Evolutionary conservation across 53 echinoderm and acorn worm species (phyloP).

Genomic region (Zoroaster sp.): DNA sequence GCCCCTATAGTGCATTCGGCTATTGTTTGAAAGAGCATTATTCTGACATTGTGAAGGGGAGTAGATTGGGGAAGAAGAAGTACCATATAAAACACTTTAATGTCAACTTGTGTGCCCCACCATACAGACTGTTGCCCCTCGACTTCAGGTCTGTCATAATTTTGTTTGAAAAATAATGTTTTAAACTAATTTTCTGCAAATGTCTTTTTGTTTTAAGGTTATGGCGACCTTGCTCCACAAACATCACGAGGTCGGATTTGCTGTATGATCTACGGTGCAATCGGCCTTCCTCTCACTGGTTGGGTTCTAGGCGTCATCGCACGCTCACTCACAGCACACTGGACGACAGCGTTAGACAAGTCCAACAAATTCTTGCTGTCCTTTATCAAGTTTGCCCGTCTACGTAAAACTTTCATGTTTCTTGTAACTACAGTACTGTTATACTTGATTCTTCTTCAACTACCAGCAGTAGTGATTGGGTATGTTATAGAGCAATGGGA

Average conservation of each 20-base stretch:
- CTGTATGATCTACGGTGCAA: constrained; percentile 50
- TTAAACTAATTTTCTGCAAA: neutral
- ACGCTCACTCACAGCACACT: constrained; percentile 38
- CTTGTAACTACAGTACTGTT: constrained; percentile 1
- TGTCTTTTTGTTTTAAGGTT: constrained; percentile 25
- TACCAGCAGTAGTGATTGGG: constrained; percentile 43
- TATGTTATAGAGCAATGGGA: constrained; percentile 43
- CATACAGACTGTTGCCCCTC: neutral
- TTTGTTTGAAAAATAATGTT: neutral
- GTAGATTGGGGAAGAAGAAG: too few species aligned
- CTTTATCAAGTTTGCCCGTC: constrained; percentile 2
- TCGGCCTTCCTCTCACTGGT: constrained; percentile 61
- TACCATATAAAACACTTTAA: too few species aligned
- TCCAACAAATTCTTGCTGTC: neutral
- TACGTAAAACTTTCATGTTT: constrained; percentile 44
- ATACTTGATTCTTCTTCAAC: constrained; percentile 30
- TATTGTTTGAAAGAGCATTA: too few species aligned
- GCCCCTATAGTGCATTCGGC: too few species aligned
- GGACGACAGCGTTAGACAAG: constrained; percentile 38
- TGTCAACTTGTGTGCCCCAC: too few species aligned
- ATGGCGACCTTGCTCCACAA: constrained; percentile 50
- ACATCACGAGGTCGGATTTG: constrained; percentile 22
- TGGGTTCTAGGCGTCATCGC: constrained; percentile 48
- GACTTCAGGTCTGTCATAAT: neutral
- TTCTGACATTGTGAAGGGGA: too few species aligned